A percentile compares a stretch with the other conserved stretches of the same genome.
Conservation (phyloP, 1,140 invertebrate genomes). For the Aricia agestis region DNA sequence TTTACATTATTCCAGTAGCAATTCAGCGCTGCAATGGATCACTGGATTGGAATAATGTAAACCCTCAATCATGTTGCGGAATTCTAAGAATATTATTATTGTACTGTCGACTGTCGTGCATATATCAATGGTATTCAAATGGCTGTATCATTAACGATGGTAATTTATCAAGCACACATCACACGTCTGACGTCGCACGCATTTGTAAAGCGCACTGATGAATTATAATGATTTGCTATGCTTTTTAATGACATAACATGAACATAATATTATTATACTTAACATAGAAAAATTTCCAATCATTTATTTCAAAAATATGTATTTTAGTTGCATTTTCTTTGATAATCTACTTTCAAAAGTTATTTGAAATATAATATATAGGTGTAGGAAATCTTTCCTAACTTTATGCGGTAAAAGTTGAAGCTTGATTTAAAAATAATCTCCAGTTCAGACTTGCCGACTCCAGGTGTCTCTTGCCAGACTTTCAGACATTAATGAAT, state of each 20-base stretch:
- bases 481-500: conserved; percentile 22
- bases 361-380: background rate
- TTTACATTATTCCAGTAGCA: no score
- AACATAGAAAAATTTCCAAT: no score
- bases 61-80: background rate
- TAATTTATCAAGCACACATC: background rate
- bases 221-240: background rate
- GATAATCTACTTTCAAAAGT: no score
- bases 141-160: background rate
- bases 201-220: background rate
- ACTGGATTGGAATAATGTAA: no score
- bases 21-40: no score
- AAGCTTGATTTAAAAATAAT: conserved; percentile 57
- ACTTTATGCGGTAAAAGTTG: background rate
- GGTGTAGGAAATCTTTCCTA: background rate
- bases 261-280: no score
- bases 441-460: conserved; percentile 42
- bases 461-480: conserved; percentile 46
- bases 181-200: background rate
- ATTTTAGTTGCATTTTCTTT: no score
- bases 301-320: no score
- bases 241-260: background rate
- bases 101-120: no score
- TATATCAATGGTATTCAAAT: background rate
- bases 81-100: no score